Conservation (phyloP, 37 sponge, comb jelly and placozoan genomes). For the Hormiphora californensis region DNA sequence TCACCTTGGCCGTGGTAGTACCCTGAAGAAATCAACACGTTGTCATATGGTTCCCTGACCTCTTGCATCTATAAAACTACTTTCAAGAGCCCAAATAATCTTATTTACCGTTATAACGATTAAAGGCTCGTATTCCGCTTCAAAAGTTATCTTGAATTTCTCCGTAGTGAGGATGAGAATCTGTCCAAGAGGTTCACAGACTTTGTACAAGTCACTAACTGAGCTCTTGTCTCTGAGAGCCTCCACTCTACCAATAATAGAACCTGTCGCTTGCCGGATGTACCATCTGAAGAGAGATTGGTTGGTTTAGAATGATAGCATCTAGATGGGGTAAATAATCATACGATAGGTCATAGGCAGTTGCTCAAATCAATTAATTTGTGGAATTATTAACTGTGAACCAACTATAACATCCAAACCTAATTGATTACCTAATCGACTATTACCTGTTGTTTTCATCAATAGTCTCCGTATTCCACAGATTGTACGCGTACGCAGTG, state of each 20-base stretch:
- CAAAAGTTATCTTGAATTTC: constrained; percentile 8
- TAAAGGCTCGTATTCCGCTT: constrained; percentile 39
- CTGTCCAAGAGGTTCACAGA: constrained; percentile 21
- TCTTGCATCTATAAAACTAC: neutral
- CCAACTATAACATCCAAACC: too few species aligned
- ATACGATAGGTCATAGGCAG: too few species aligned
- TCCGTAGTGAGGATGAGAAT: neutral
- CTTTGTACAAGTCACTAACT: neutral
- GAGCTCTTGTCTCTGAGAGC: neutral
- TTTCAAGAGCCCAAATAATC: neutral
- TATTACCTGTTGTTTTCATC: constrained; percentile 39
- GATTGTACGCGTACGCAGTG: constrained; percentile 42
- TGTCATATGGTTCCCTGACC: neutral
- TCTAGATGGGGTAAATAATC: too few species aligned
- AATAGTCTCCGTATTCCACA: constrained; percentile 29
- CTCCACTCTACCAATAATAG: neutral
- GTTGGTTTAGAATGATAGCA: too few species aligned
- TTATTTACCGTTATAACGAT: constrained; percentile 13
- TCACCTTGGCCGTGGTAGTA: neutral
- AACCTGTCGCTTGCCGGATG: neutral
- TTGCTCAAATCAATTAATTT: too few species aligned
- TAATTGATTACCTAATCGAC: too few species aligned
- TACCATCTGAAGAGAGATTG: constrained; percentile 9
- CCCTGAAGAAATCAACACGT: neutral
- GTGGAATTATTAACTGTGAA: too few species aligned